Evolutionary conservation across 2,888 invertebrate genomes (phyloP).

Genomic region (Anagyrus pseudococci): DNA sequence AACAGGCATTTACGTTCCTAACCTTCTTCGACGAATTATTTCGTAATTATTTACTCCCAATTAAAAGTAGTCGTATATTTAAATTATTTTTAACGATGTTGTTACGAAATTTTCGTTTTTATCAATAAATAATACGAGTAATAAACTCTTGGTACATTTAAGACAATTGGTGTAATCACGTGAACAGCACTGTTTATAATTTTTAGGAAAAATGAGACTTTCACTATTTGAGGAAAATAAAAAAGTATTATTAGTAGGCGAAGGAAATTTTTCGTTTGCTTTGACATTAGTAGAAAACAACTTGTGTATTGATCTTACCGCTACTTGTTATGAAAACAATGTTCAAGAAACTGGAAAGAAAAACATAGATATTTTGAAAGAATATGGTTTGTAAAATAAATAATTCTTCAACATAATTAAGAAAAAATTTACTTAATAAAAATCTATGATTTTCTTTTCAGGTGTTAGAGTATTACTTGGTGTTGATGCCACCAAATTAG

Average conservation of each 20-base stretch:
- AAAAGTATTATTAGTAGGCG: slow-evolving; percentile 63
- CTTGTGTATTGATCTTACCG: slow-evolving; percentile 50
- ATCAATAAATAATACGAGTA: too few species aligned
- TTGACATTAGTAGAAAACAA: slow-evolving; percentile 55
- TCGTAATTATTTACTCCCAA: too few species aligned
- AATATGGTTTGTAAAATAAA: slow-evolving; percentile 52
- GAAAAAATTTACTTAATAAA: slow-evolving; percentile 3
- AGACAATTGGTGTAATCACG: too few species aligned
- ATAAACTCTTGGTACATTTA: too few species aligned
- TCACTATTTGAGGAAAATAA: slow-evolving; percentile 50
- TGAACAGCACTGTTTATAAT: background rate
- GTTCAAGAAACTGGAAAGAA: slow-evolving; percentile 49
- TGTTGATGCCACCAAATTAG: slow-evolving; percentile 64
- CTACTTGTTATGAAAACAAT: slow-evolving; percentile 61
- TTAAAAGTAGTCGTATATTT: too few species aligned
- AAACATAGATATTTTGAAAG: slow-evolving; percentile 52
- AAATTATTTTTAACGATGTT: too few species aligned
- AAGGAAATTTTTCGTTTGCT: slow-evolving; percentile 67
- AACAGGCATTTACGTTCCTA: too few species aligned
- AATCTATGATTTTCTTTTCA: slow-evolving; percentile 52
- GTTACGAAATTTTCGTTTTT: too few species aligned
- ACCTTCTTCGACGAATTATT: too few species aligned
- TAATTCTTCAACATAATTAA: background rate
- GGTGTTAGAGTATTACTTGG: slow-evolving; percentile 62
- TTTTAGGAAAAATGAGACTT: slow-evolving; percentile 46